Base-by-base conservation (phyloP, 2,113 vertebrate species). In the Oplegnathus fasciatus region DNA sequence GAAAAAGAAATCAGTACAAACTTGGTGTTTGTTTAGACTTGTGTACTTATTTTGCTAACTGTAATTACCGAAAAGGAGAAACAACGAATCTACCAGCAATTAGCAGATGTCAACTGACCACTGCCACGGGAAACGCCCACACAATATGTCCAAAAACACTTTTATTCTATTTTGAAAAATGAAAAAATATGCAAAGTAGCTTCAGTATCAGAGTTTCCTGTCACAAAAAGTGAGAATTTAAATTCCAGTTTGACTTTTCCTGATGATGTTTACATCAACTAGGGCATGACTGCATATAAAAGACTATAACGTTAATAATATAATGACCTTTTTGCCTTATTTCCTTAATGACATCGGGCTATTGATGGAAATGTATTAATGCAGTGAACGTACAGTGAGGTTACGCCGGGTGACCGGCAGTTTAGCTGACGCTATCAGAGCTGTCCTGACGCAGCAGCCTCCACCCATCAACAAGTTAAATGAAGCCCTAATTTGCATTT, bases 401-500 rank as follows among this genome's bases (percentile, higher is more conserved):
- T 50, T 42, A 65, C 10, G 40, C 58, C 7, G 14, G 22, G 4
- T 69, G 44, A 66, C 26, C 24, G 61, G 28, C 76, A 62, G 62
- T 67, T 82, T 22, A 54, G 72, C 71, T 81, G 80, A 83, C 6
- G n/a, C 48, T 13, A 48, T 42, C 52, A 67, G 28, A 78, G 26
- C 58, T 55, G 60, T 24, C 64, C 40, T 40, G 5, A 57, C n/a
- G 24, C 69, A n/a, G 69, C 20, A 34, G 20, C 55, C 55, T 32
- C 42, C n/a, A 0, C 17, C 28, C 69, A 8, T 30, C 68, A 65
- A 66, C 62, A 52, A 7, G 11, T 48, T 50, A 22, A 71, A 57
- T 50, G 7, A 65, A 60, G n/a, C 1, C 34, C 17, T 70, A 0
- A 84, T 87, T 77, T 87, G 70, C 80, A 79, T 86, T 9, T 9